A percentile compares a stretch with the other conserved stretches of the same genome.
Evolutionary conservation across 2,888 invertebrate genomes (phyloP).

Genomic region (Leptopterna dolabrata): DNA sequence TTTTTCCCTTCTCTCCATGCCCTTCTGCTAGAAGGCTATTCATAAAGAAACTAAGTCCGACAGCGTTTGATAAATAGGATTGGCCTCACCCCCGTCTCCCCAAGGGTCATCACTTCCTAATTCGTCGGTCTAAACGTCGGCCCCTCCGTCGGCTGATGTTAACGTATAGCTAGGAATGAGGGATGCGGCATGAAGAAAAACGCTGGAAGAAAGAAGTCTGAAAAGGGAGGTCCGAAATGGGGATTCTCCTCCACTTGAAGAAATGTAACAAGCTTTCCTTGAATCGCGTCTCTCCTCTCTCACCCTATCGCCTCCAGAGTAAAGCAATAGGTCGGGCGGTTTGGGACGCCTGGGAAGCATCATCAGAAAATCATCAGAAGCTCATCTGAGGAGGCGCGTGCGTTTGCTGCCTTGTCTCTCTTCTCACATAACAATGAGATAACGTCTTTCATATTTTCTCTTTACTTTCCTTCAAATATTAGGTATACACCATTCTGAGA

Average conservation of each 20-base stretch:
- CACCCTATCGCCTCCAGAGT: neutral
- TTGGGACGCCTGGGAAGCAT: conserved; percentile 35
- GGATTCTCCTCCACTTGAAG: conserved; percentile 27
- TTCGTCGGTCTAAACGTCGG: conserved; percentile 53
- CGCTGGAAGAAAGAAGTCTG: conserved; percentile 4
- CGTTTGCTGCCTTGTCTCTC: conserved; percentile 31
- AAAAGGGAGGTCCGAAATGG: neutral
- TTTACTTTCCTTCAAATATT: neutral
- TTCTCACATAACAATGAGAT: conserved; percentile 49
- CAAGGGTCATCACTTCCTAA: conserved; percentile 53
- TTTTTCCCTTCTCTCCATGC: conserved; percentile 28
- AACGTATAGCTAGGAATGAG: conserved; percentile 48
- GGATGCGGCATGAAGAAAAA: conserved; percentile 32
- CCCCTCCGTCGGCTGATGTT: conserved; percentile 16
- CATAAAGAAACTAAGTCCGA: conserved; percentile 54
- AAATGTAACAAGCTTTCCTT: conserved; percentile 45
- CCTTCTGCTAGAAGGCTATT: conserved; percentile 13
- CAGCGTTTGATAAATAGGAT: conserved; percentile 50
- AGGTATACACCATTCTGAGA: neutral
- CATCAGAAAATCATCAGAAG: conserved; percentile 54
- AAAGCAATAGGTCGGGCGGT: conserved; percentile 30
- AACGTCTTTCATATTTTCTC: conserved; percentile 40
- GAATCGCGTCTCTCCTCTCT: conserved; percentile 20
- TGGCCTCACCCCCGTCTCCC: conserved; percentile 6
- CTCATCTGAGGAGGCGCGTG: conserved; percentile 38